These are phyloP conservation scores for Brachyistius frenatus DNA, from an alignment of 2,113 vertebrate genomes.

Conservation along the genomic window DNA sequence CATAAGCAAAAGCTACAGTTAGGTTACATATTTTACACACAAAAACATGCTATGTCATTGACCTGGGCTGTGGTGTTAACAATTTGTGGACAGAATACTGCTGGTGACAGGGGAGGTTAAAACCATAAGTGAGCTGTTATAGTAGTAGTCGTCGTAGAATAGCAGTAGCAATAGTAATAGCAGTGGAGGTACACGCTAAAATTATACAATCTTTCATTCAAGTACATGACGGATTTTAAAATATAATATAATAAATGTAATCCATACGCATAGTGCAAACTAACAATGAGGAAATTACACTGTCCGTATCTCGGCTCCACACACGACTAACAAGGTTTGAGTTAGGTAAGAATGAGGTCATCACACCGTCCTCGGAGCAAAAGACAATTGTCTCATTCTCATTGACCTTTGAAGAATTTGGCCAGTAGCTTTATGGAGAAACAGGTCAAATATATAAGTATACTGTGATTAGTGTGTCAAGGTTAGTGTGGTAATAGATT, in stretches of 20 bases:
- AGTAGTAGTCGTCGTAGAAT: constrained; percentile 8
- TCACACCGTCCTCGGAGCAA: constrained; percentile 13
- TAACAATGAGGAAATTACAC: constrained; percentile 66
- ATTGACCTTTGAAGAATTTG: constrained; percentile 50
- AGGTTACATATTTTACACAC: constrained; percentile 12
- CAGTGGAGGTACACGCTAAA: constrained; percentile 29
- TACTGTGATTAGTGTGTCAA: constrained; percentile 35
- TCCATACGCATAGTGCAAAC: constrained; percentile 77
- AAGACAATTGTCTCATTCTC: constrained; percentile 26
- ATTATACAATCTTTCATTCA: constrained; percentile 51
- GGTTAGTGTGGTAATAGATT: constrained; percentile 50
- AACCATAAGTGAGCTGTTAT: constrained; percentile 30
- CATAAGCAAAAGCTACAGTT: constrained; percentile 1
- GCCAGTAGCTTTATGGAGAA: constrained; percentile 48
- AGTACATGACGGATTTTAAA: constrained; percentile 57
- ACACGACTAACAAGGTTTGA: constrained; percentile 27
- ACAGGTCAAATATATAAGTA: constrained; percentile 40
- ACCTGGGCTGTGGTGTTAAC: constrained; percentile 13
- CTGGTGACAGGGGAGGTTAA: constrained; percentile 76
- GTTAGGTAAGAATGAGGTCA: constrained; percentile 12
- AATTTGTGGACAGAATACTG: constrained; percentile 58
- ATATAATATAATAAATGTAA: constrained; percentile 53
- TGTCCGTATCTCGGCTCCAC: constrained; percentile 46
- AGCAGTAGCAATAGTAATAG: constrained; percentile 17
- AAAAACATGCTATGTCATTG: constrained; percentile 9